Percentiles rank a stretch among this genome's conserved stretches.
Conservation (phyloP, 2,888 invertebrate species). For the Mactromeris polynyma region DNA sequence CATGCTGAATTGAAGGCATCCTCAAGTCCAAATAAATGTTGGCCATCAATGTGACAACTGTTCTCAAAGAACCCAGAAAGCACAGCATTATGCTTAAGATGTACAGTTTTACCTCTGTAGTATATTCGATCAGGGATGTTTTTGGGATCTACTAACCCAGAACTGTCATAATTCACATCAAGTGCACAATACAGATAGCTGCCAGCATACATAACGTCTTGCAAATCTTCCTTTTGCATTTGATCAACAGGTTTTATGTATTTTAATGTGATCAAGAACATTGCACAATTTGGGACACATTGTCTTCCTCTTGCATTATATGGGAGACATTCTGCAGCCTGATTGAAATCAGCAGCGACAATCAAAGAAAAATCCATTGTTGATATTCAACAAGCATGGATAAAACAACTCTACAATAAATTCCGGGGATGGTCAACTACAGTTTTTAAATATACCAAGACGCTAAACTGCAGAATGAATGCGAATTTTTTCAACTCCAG, state of each 20-base stretch:
- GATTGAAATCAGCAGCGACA: constrained; percentile 7
- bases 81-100: constrained; percentile 12
- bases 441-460: no score
- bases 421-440: no score
- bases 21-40: background rate
- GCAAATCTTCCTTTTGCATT: background rate
- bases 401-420: no score
- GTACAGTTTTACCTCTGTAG: background rate
- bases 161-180: background rate
- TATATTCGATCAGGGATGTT: background rate
- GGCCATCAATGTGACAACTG: background rate
- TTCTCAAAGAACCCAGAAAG: constrained; percentile 16
- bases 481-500: no score
- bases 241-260: background rate
- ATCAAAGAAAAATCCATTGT: no score
- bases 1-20: background rate
- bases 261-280: constrained; percentile 23
- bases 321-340: constrained; percentile 24
- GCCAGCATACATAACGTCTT: constrained; percentile 13
- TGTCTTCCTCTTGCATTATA: constrained; percentile 37
- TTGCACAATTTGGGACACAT: constrained; percentile 29
- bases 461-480: no score
- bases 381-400: no score
- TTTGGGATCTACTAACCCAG: constrained; percentile 19
- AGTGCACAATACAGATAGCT: constrained; percentile 16